Evolutionary conservation across 2,113 vertebrate genomes (phyloP).

Genomic region (Loxodonta africana): DNA sequence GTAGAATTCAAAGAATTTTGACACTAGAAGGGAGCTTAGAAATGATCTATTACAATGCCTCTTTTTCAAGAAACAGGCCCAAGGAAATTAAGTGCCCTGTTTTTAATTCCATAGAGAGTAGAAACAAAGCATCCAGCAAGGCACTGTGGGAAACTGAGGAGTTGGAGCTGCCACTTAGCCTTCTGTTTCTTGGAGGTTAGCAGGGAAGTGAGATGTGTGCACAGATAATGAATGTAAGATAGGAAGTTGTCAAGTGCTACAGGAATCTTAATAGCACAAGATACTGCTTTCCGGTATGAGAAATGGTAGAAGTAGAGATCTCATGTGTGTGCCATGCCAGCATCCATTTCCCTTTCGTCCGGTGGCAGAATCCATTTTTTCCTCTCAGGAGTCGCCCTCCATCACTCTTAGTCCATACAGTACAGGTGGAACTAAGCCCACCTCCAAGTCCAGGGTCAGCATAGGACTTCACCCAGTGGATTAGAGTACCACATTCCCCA

Average conservation of each 20-base stretch:
- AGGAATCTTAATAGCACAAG: conserved; percentile 20
- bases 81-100: conserved; percentile 21
- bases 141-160: neutral
- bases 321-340: neutral
- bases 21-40: neutral
- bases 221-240: neutral
- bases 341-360: neutral
- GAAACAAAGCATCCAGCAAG: conserved; percentile 52
- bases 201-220: neutral
- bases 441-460: neutral
- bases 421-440: neutral
- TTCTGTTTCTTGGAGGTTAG: neutral
- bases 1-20: conserved; percentile 41
- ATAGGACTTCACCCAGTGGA: neutral
- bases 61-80: neutral
- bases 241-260: neutral
- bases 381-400: neutral
- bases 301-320: neutral
- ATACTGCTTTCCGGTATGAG: conserved; percentile 8
- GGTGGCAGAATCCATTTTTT: neutral
- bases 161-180: neutral
- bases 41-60: neutral
- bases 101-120: conserved; percentile 53
- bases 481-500: neutral
- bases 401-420: neutral